phyloP scores from a whole-genome alignment of 2,888 invertebrate genomes.

The Pyrochroa serraticornis region DNA sequence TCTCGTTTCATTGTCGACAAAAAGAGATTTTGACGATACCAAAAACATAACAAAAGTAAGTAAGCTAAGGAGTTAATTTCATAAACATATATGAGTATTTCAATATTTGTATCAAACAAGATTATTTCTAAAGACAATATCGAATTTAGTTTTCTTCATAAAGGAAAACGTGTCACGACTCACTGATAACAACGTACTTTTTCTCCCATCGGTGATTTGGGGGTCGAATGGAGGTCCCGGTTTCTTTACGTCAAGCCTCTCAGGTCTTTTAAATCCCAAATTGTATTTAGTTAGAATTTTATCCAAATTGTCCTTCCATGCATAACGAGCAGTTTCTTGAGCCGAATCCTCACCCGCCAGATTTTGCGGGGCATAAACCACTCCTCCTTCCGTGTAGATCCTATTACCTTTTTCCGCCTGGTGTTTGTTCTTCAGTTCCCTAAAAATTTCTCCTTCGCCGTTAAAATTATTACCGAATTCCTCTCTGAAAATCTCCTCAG shows the following conservation, averaged over 20 bases:
- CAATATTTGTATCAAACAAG: too few species aligned
- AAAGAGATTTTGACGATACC: too few species aligned
- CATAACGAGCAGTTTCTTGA: slow-evolving; percentile 30
- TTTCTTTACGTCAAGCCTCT: slow-evolving; percentile 91
- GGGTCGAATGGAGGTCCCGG: slow-evolving; percentile 85
- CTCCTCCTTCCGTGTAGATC: slow-evolving; percentile 69
- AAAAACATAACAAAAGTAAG: too few species aligned
- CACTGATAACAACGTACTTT: too few species aligned
- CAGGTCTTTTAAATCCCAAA: slow-evolving; percentile 84
- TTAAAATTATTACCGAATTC: slow-evolving; percentile 30
- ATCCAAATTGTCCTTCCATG: slow-evolving; percentile 59
- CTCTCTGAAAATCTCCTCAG: slow-evolving; percentile 28
- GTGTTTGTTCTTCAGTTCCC: slow-evolving; percentile 44
- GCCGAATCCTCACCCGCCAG: slow-evolving; percentile 30
- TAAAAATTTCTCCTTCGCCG: slow-evolving; percentile 42
- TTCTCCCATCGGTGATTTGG: slow-evolving; percentile 58
- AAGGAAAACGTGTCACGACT: background rate
- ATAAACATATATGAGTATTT: too few species aligned
- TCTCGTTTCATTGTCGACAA: too few species aligned
- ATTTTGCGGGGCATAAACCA: slow-evolving; percentile 59
- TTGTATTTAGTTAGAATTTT: slow-evolving; percentile 67
- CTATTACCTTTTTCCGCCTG: slow-evolving; percentile 43
- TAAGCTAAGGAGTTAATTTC: too few species aligned
- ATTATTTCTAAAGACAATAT: too few species aligned
- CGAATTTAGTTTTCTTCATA: background rate